Evolutionary conservation across 2,113 vertebrate species (phyloP), one percentile per base, ranked within the genome.

Genomic region (Carlito syrichta): DNA sequence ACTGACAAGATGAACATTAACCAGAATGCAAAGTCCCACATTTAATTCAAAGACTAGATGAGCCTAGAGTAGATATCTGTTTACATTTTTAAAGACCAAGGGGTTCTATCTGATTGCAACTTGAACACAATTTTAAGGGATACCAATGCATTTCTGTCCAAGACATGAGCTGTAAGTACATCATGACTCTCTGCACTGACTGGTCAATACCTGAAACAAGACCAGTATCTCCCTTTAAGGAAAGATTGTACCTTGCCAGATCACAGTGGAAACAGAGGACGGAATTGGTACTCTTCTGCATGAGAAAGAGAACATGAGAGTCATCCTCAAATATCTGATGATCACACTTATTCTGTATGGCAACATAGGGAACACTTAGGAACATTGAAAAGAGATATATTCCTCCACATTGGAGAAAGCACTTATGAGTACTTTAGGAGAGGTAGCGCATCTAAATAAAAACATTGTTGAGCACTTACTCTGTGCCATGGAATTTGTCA

Each of bases 31-130:
- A 94, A 91, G 16, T 52, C 35, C 30, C 63, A 91, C 20, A 52
- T 91, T 95, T 91, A 88, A 73, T 68, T 91, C 63, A 66, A 84
- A 97, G 23, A 88, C 22, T 81, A 52, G 4, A 8, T 87, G 62
- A 78, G 6, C 85, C 35, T 74, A 58, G 22, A 74, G 50, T 35
- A 90, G 30, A 45, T 78, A 73, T 16, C 13, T 78, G 38, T 71
- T 77, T 43, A 48, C 76, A 40, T 58, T 78, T 88, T 73, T 73
- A 71, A 83, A 91, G n/a, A 68, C 23, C 52, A 78, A 63, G 8
- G 22, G 8, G 40, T 25, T 76, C 69, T 56, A 71, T 89, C 86
- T 90, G 23, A 66, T n/a, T 69, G 52, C 60, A 77, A 95, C 45
- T 86, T 90, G 74, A 93, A 48, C 11, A 45, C 3, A 38, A 30